Percentiles rank a stretch among this genome's conserved stretches.
Conservation (phyloP, 2,888 invertebrate genomes). For the Chironomus riparius region DNA sequence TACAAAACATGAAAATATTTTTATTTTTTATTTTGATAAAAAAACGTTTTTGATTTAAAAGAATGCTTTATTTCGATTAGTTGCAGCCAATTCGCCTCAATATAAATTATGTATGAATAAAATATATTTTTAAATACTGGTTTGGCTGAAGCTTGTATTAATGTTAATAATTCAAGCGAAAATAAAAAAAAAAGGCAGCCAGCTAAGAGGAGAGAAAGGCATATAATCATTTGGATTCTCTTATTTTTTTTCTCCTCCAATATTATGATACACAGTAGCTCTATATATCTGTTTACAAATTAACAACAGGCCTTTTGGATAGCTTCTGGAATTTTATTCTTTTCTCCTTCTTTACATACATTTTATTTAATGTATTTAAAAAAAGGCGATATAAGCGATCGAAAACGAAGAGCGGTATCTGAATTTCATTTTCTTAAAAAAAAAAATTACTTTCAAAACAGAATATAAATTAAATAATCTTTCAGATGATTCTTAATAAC, state of each 20-base stretch:
- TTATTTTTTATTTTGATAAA: not conserved
- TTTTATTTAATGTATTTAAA: not conserved
- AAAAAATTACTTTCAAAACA: not conserved
- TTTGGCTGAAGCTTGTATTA: not conserved
- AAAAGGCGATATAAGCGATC: not conserved
- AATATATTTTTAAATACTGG: slow-evolving; percentile 13
- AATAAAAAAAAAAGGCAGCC: not conserved
- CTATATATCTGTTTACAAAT: slow-evolving; percentile 23
- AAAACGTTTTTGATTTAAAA: slow-evolving; percentile 1
- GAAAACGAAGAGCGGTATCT: no score
- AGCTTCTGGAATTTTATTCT: slow-evolving; percentile 17
- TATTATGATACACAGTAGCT: slow-evolving; percentile 9
- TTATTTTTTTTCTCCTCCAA: not conserved
- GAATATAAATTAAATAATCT: not conserved
- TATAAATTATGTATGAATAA: not conserved
- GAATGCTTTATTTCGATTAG: slow-evolving; percentile 20
- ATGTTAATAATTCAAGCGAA: slow-evolving; percentile 19
- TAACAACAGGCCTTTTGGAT: slow-evolving; percentile 16
- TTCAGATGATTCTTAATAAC: slow-evolving; percentile 1
- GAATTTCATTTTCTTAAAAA: not conserved
- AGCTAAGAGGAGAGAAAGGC: not conserved
- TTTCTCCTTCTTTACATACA: not conserved
- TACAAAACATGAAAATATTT: slow-evolving; percentile 4
- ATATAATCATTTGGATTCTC: not conserved
- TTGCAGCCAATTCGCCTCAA: not conserved